Evolutionary conservation across 1,140 invertebrate species (phyloP), one percentile per base, ranked within the genome.

Genomic region (Aphidius ervi): DNA sequence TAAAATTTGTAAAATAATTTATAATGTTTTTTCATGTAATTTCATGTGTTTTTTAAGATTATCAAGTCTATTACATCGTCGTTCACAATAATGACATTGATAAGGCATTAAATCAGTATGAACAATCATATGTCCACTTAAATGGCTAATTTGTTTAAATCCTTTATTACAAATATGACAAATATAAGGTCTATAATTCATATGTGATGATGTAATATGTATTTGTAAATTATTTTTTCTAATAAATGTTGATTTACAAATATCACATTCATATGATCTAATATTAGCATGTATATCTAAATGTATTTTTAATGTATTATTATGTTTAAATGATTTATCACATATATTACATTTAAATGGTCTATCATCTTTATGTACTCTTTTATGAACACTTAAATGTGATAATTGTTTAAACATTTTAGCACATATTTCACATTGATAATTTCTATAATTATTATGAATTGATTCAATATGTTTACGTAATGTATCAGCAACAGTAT

Each of bases 351-450:
- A 90, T 46, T 84, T 82, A 66, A 88, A 90, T 0, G 88, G 88
- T 56, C 86, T 81, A 65, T 90, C 87, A 3, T 87, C 85, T 1
- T 86, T 89, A 69, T 91, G 89, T 9, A 89, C 85, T 48, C 80
- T 73, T 50, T 82, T 81, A 62, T 82, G 81, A 57, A 80, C 81
- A 7, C 72, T 77, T 0, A 82, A 60, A 70, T 82, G 82, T 0
- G 79, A 80, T 5, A 81, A 70, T 61, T 82, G 81, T 7, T 80
- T 81, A 59, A 82, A 82, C 71, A 75, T 75, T 40, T 75, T 74
- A 0, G 73, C 74, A 46, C 74, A 76, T 6, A 75, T 73, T 40
- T 76, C 73, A 46, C 74, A 76, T 6, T 75, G 70, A 60, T 74
- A 75, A 0, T 68, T 73, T 8, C 72, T 65, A 1, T 71, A 70